Conservation (phyloP, 2,113 vertebrate genomes). For the Cathartes aura region DNA sequence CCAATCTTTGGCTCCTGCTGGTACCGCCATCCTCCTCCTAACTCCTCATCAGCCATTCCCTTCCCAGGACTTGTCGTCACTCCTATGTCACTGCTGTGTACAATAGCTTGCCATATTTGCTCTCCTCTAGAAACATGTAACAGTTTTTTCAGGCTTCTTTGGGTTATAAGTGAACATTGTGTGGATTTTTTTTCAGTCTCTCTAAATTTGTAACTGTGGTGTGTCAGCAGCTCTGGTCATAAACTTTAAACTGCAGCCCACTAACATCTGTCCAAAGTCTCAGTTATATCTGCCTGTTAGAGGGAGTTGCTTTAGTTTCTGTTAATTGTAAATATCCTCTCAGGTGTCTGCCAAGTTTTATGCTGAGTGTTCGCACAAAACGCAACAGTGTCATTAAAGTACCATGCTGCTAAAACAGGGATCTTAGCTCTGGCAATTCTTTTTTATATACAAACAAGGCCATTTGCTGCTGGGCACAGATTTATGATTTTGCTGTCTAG, state of each 20-base stretch:
- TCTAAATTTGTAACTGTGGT: not conserved
- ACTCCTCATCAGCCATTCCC: not conserved
- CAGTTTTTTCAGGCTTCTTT: not conserved
- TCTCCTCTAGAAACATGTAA: not conserved
- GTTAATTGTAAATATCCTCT: not conserved
- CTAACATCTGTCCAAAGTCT: not conserved
- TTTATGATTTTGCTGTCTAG: not conserved
- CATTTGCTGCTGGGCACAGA: not conserved
- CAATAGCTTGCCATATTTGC: not conserved
- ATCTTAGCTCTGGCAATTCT: not conserved
- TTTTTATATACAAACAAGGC: not conserved
- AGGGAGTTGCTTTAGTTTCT: not conserved
- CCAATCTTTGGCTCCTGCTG: not conserved
- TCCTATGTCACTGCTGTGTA: not conserved
- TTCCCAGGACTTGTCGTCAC: accelerated
- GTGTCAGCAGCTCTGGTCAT: not conserved
- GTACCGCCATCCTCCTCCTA: not conserved
- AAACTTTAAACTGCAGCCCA: not conserved
- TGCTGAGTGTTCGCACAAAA: not conserved
- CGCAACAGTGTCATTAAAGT: not conserved
- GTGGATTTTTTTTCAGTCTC: not conserved
- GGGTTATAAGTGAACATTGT: not conserved
- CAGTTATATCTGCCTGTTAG: not conserved
- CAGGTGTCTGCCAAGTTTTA: not conserved
- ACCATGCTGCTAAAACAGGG: not conserved